Evolutionary conservation across 2,113 vertebrate species (phyloP), one percentile per base, ranked within the genome.

Genomic region (Hystrix cristata): DNA sequence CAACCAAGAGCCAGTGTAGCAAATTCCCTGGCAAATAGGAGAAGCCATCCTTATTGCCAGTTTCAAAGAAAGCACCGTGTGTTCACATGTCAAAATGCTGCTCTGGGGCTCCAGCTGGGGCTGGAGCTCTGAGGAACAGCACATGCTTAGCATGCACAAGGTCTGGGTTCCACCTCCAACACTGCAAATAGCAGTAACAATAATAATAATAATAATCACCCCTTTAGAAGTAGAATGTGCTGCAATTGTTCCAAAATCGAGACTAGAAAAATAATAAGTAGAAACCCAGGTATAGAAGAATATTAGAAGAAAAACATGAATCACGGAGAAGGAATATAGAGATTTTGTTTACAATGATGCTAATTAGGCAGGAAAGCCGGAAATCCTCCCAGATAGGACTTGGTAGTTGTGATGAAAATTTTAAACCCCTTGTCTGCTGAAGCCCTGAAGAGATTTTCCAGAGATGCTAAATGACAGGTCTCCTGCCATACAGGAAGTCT

Each of bases 301-400:
- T 18, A 55, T 64, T 88, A 86, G 65, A 53, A 48, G 25, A 85
- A 59, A 78, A 31, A 81, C 62, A 82, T n/a, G 53, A 59, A 82
- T 53, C 3, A 0, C 0, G 9, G 38, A 60, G 18, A 60, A 76
- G 62, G 31, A 79, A 29, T 8, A 18, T 0, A 25, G 34, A 48
- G 55, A 18, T 83, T 80, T 81, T 51, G 51, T 85, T 81, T 89
- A 92, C 57, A 81, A 74, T 55, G 25, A 81, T 4, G 38, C 72
- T 84, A 46, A 96, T 79, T 62, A 59, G 88, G 79, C n/a, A 72
- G 60, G 46, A 55, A 69, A 87, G 57, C 51, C 71, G 69, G 69
- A 81, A 76, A 38, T 81, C 91, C 71, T 85, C 80, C 87, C 29
- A 25, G 23, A 79, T 53, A 23, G 15, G 90, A 67, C 48, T 71